Conservation (phyloP, 2,113 vertebrate species). For the Zapornia atra region DNA sequence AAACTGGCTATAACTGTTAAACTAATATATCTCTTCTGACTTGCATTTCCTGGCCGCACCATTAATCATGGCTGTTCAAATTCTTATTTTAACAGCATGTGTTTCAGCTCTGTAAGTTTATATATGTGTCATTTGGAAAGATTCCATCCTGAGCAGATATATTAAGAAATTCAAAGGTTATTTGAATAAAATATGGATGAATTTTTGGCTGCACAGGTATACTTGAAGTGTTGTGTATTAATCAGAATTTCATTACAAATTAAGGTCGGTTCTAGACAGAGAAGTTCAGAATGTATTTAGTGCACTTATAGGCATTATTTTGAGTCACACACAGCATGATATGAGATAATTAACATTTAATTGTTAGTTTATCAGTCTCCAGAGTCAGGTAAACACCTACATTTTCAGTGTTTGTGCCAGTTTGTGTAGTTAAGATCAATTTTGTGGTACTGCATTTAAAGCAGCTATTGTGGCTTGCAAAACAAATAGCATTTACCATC, state of each 20-base stretch:
- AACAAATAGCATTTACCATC: not conserved
- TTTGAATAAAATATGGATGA: not conserved
- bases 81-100: not conserved
- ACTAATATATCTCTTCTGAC: not conserved
- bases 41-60: not conserved
- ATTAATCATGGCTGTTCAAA: not conserved
- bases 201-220: not conserved
- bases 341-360: not conserved
- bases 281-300: not conserved
- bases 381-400: conserved; percentile 9
- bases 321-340: not conserved
- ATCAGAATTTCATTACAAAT: not conserved
- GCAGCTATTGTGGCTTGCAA: not conserved
- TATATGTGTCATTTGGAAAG: not conserved
- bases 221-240: not conserved
- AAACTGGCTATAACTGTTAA: not conserved
- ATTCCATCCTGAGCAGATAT: not conserved
- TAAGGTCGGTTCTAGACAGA: not conserved
- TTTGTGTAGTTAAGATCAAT: not conserved
- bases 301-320: not conserved
- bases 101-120: not conserved
- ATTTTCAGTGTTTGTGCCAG: not conserved
- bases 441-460: not conserved
- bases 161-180: not conserved
- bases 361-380: conserved; percentile 7